Evolutionary conservation across 2,888 invertebrate genomes (phyloP).

Genomic region (Cryptocheilus praepositus): DNA sequence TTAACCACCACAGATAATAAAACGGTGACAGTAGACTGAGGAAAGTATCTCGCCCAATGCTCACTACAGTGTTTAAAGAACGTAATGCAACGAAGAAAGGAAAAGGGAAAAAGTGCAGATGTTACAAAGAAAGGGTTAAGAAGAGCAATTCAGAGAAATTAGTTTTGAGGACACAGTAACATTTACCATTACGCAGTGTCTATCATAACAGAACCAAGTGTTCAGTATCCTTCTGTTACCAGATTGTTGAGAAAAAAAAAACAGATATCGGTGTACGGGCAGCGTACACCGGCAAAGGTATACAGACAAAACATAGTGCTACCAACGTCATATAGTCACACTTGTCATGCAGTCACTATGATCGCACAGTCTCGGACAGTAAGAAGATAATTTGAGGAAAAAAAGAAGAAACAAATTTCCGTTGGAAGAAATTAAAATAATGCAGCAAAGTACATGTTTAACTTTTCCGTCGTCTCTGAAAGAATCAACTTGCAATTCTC

Average conservation of each 20-base stretch:
- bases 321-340: too few species aligned
- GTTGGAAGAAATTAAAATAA: background rate
- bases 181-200: too few species aligned
- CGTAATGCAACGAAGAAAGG: conserved; percentile 37
- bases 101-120: conserved; percentile 17
- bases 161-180: too few species aligned
- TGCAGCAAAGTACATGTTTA: background rate
- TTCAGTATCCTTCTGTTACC: background rate
- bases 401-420: background rate
- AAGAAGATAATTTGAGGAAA: background rate
- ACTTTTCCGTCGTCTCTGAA: background rate
- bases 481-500: too few species aligned
- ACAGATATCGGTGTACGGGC: background rate
- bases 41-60: conserved; percentile 32
- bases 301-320: too few species aligned
- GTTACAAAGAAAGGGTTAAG: background rate
- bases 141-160: too few species aligned
- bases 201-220: background rate
- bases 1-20: conserved; percentile 42
- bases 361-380: background rate
- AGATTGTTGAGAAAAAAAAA: background rate
- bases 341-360: background rate
- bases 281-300: background rate
- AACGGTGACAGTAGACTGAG: conserved; percentile 33
- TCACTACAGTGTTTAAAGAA: conserved; percentile 31